Percentiles rank a stretch among this genome's conserved stretches.
These are phyloP conservation scores for Acleris literana DNA, from an alignment of 2,888 invertebrate genomes.

Conservation along the genomic window DNA sequence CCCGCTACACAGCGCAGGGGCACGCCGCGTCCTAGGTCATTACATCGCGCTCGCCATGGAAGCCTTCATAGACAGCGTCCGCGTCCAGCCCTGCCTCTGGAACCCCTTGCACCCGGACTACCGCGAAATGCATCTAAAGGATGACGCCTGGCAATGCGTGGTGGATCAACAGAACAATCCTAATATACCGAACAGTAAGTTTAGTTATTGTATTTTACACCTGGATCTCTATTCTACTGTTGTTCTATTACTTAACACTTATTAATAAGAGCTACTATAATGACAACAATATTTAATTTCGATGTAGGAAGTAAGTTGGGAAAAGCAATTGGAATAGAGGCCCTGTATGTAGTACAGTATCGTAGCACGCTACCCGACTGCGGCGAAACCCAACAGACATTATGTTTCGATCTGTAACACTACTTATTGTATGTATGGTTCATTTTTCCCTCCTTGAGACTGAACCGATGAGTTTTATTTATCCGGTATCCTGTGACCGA, in stretches of 20 bases:
- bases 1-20: neutral
- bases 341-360: no score
- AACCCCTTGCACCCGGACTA: slow-evolving; percentile 73
- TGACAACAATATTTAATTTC: no score
- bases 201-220: neutral
- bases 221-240: no score
- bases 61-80: slow-evolving; percentile 69
- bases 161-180: slow-evolving; percentile 63
- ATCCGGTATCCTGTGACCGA: no score
- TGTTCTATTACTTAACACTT: neutral
- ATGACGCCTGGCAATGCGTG: slow-evolving; percentile 71
- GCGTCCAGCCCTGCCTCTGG: slow-evolving; percentile 71
- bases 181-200: slow-evolving; percentile 67
- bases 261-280: neutral
- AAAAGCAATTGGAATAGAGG: no score
- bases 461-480: no score
- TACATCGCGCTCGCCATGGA: slow-evolving; percentile 52
- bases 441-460: no score
- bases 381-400: no score
- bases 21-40: neutral
- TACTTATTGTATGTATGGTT: no score
- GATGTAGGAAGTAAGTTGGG: no score
- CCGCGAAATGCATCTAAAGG: slow-evolving; percentile 65
- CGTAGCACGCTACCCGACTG: no score
- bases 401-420: no score